Evolutionary conservation across 2,797 vertebrate genomes (phyloP).

Genomic region (Sebastiscus albofasciatus): DNA sequence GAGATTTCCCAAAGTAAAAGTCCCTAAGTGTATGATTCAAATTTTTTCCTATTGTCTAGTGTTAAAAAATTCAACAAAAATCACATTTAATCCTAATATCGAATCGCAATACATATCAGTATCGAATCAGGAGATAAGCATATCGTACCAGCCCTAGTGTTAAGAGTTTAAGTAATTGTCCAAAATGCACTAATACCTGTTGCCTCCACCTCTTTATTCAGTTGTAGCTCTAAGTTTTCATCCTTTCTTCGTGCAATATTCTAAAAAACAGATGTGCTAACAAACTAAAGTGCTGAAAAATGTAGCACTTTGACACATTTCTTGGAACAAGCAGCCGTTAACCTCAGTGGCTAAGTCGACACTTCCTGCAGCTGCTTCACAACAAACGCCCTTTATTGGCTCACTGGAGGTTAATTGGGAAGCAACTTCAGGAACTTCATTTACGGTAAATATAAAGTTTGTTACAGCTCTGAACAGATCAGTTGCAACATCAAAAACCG

Average conservation of each 20-base stretch:
- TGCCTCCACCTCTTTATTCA: neutral
- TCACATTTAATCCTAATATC: too few relatives aligned
- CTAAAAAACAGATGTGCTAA: neutral
- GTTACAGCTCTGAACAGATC: neutral
- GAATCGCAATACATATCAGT: too few relatives aligned
- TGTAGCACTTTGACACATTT: neutral
- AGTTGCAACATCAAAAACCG: neutral
- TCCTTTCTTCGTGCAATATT: neutral
- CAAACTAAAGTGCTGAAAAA: neutral
- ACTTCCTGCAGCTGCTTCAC: slow-evolving; percentile 11
- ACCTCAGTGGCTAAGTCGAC: neutral
- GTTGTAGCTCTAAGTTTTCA: neutral
- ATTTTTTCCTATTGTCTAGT: too few relatives aligned
- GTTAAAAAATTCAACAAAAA: too few relatives aligned
- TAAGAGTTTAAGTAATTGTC: neutral
- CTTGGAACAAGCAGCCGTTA: neutral
- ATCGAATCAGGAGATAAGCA: too few relatives aligned
- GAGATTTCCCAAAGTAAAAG: too few relatives aligned
- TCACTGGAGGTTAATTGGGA: slow-evolving; percentile 5
- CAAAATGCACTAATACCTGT: neutral
- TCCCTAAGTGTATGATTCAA: too few relatives aligned
- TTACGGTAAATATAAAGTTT: neutral
- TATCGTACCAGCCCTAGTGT: too few relatives aligned
- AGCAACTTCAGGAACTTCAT: neutral
- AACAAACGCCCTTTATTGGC: neutral